A percentile compares a stretch with the other conserved stretches of the same genome.
These are phyloP conservation scores for Corythornis cristatus DNA, from an alignment of 2,113 vertebrate species.

Conservation along the genomic window DNA sequence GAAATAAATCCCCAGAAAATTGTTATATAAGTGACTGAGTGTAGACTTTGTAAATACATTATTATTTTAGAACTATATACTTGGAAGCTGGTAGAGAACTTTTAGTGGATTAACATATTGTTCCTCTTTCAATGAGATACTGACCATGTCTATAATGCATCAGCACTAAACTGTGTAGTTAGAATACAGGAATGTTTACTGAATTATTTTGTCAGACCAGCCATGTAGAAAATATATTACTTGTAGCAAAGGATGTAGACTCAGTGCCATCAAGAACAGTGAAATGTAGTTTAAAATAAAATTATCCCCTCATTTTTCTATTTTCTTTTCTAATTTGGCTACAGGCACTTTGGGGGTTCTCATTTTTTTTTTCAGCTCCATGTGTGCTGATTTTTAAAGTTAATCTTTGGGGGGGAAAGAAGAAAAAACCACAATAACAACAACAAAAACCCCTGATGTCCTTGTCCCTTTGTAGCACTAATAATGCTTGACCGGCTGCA, in stretches of 20 bases:
- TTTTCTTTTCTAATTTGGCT: not conserved
- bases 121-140: not conserved
- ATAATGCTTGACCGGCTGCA: not conserved
- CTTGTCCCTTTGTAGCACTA: not conserved
- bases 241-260: not conserved
- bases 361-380: not conserved
- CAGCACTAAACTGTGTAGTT: not conserved
- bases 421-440: too few relatives aligned
- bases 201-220: not conserved
- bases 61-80: not conserved
- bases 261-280: not conserved
- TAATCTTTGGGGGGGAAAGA: fast-evolving
- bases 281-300: not conserved
- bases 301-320: not conserved
- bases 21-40: not conserved
- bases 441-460: not conserved
- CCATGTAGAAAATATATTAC: not conserved
- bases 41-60: not conserved
- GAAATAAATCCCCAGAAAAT: not conserved
- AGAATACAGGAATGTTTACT: not conserved
- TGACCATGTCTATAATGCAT: not conserved
- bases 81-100: not conserved
- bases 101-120: not conserved
- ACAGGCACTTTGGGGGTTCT: not conserved
- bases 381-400: not conserved